Conservation (phyloP, 2,113 vertebrate genomes). For the Pseudonaja textilis region DNA sequence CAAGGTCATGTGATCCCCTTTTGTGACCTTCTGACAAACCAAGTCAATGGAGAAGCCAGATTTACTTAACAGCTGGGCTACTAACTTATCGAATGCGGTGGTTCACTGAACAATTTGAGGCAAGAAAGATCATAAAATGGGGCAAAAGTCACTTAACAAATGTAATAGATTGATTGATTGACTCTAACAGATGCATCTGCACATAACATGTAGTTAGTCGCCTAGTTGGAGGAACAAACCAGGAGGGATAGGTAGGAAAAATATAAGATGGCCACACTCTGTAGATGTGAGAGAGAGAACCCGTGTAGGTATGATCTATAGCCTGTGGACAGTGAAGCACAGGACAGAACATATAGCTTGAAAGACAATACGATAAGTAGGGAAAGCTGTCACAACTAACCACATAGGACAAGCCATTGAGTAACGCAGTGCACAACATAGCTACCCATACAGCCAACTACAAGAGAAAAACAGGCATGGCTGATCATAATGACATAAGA, state of each 20-base stretch:
- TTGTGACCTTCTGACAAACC: no score
- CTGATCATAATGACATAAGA: not conserved
- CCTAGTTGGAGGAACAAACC: not conserved
- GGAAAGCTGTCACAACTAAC: not conserved
- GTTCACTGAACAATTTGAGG: no score
- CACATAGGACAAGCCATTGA: not conserved
- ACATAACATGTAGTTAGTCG: not conserved
- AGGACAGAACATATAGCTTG: not conserved
- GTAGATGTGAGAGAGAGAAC: not conserved
- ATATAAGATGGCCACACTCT: not conserved
- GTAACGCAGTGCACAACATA: not conserved
- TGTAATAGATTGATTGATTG: not conserved
- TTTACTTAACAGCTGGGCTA: no score
- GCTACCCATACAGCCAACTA: not conserved
- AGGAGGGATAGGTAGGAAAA: no score
- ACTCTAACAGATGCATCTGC: not conserved
- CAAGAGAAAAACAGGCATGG: not conserved
- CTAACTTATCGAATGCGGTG: no score
- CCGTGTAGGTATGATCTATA: not conserved
- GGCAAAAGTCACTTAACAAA: no score
- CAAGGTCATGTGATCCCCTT: no score
- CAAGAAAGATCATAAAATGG: no score
- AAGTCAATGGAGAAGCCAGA: no score
- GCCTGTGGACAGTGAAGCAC: conserved; percentile 12
- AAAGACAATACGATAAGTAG: conserved; percentile 1